Evolutionary conservation across 2,113 vertebrate genomes (phyloP), one percentile per base, ranked within the genome.

Genomic region (Phodopus roborovskii): DNA sequence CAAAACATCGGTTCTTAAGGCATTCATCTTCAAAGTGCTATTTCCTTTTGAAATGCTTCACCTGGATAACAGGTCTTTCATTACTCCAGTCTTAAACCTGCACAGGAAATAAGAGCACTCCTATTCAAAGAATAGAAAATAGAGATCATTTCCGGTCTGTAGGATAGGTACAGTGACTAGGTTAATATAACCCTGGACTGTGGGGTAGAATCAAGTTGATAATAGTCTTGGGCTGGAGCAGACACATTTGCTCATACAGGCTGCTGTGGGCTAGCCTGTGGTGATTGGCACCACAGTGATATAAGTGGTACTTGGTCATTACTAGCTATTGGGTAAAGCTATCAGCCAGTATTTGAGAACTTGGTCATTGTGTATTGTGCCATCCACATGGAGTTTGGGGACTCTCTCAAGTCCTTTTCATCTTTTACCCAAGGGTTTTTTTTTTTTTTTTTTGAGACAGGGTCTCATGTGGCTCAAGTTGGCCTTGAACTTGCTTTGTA

Each of bases 21-120:
- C 79, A 71, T 17, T 74, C 66, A 71, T 30, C 58, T 82, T 97
- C n/a, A 30, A 68, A 95, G 45, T 28, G 22, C 64, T 73, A 91
- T 66, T 96, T 92, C 73, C 56, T 88, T 88, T 84, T 26, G 8
- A 88, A 90, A 88, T 77, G 58, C 73, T 64, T 45, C 48, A 84
- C 26, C 45, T 92, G 42, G 53, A 26, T 85, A 78, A 68, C 28
- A 45, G 74, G 93, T 71, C 24, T 84, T 74, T 45, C 77, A 50
- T 75, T 71, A 45, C 11, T 68, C n/a, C 66, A 68, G 77, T 70
- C 39, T 71, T 75, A 91, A 94, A 48, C 4, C 28, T 88, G 84
- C 92, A 30, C 71, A 89, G 78, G 20, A 66, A 36, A 53, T 64
- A 64, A 19, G n/a, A 74, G 36, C 42, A 81, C 2, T 0, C 9